These are phyloP conservation scores for Champsocephalus gunnari DNA, from an alignment of 2,797 vertebrate species.

Conservation along the genomic window DNA sequence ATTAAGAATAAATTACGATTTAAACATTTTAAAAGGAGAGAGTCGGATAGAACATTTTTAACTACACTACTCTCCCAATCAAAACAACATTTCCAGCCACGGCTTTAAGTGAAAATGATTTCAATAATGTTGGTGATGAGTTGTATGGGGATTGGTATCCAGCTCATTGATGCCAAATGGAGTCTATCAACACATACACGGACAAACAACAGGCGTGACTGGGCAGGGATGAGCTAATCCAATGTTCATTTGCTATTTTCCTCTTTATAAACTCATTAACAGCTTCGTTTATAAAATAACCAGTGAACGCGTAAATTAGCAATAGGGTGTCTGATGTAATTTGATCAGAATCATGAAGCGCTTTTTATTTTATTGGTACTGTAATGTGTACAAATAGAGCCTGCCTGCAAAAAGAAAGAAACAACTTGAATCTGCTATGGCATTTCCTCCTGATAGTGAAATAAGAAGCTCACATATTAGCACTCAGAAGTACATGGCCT, in stretches of 20 bases:
- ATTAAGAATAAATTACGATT: neutral
- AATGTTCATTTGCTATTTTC: conserved; percentile 1
- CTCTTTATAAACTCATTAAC: conserved; percentile 28
- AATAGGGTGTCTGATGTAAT: neutral
- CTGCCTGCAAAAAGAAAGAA: neutral
- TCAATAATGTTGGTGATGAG: conserved; percentile 9
- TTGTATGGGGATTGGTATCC: conserved; percentile 8
- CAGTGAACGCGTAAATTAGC: neutral
- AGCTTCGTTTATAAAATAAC: conserved; percentile 20
- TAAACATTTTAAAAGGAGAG: no score
- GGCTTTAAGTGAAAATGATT: neutral
- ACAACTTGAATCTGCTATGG: neutral
- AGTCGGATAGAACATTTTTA: neutral
- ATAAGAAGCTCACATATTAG: conserved; percentile 27
- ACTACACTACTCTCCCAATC: neutral
- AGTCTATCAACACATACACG: conserved; percentile 23
- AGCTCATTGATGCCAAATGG: neutral
- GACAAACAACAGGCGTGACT: conserved; percentile 37
- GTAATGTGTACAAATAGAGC: neutral
- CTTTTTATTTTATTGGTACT: neutral
- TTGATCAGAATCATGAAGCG: neutral
- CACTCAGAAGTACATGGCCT: conserved; percentile 37
- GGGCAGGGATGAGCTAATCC: conserved; percentile 26
- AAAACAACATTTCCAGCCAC: neutral
- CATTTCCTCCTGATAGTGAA: neutral